phyloP scores from a whole-genome alignment of 2,113 vertebrate genomes.

The Albula goreensis region DNA sequence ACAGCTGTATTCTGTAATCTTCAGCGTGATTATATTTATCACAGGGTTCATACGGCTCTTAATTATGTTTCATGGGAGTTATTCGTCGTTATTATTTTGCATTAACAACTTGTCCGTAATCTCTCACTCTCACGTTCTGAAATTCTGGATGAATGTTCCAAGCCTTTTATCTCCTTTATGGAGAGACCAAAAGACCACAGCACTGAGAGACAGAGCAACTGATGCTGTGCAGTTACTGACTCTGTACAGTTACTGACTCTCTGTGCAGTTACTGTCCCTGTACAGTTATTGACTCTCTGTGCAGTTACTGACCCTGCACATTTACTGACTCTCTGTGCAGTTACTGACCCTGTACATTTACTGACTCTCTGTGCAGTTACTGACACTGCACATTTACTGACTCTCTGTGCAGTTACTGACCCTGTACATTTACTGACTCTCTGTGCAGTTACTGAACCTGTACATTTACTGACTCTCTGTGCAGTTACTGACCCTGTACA shows the following conservation, averaged over 20 bases:
- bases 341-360: background rate
- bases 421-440: background rate
- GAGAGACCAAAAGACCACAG: too few relatives aligned
- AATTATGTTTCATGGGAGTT: conserved; percentile 12
- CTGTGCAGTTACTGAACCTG: too few relatives aligned
- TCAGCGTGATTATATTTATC: background rate
- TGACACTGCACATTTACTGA: background rate
- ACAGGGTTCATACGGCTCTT: background rate
- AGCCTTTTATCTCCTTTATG: too few relatives aligned
- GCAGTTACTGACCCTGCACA: background rate
- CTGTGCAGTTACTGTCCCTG: background rate
- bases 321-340: too few relatives aligned
- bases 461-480: too few relatives aligned
- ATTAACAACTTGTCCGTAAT: background rate
- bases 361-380: background rate
- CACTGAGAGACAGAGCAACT: background rate
- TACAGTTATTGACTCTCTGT: background rate
- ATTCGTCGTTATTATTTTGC: background rate
- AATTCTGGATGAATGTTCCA: background rate
- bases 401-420: background rate
- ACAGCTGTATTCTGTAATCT: background rate
- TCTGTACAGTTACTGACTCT: too few relatives aligned
- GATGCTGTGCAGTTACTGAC: background rate
- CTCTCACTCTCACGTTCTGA: background rate
- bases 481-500: background rate